Percentiles rank a stretch among this genome's conserved stretches.
Evolutionary conservation across 1,140 invertebrate genomes (phyloP).

Genomic region (Pseudachorutes palmiensis): DNA sequence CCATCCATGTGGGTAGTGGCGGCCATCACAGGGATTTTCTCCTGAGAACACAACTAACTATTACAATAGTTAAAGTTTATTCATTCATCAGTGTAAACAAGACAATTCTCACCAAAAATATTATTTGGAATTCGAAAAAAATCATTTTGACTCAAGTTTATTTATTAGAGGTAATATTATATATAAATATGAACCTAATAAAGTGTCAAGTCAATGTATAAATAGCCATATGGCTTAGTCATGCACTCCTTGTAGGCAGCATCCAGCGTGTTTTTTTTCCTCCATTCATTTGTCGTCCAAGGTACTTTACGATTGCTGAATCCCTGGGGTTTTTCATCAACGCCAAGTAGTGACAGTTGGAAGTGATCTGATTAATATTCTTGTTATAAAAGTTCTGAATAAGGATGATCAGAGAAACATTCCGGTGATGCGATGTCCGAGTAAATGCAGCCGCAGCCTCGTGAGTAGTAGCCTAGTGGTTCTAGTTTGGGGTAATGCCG

Average conservation of each 20-base stretch:
- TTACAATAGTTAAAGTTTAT: slow-evolving; percentile 6
- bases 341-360: slow-evolving; percentile 10
- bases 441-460: slow-evolving; percentile 10
- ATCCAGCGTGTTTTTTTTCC: slow-evolving; percentile 13
- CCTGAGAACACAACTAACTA: too few relatives aligned
- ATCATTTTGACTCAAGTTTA: too few relatives aligned
- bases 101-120: slow-evolving; percentile 19
- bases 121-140: slow-evolving; percentile 14
- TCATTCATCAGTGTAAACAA: slow-evolving; percentile 10
- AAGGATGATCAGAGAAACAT: slow-evolving; percentile 1
- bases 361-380: slow-evolving; percentile 4
- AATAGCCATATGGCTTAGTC: slow-evolving; percentile 8
- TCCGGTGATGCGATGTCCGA: slow-evolving; percentile 10
- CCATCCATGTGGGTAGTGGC: too few relatives aligned
- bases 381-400: slow-evolving; percentile 18
- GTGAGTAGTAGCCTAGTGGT: too few relatives aligned
- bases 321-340: slow-evolving; percentile 21
- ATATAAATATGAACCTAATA: too few relatives aligned
- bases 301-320: not conserved
- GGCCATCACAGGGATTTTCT: too few relatives aligned
- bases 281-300: slow-evolving; percentile 23
- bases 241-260: slow-evolving; percentile 16
- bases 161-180: too few relatives aligned
- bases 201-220: slow-evolving; percentile 16
- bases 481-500: too few relatives aligned